phyloP scores from a whole-genome alignment of 2,888 invertebrate species.

The Lycocerus yunnanus region DNA sequence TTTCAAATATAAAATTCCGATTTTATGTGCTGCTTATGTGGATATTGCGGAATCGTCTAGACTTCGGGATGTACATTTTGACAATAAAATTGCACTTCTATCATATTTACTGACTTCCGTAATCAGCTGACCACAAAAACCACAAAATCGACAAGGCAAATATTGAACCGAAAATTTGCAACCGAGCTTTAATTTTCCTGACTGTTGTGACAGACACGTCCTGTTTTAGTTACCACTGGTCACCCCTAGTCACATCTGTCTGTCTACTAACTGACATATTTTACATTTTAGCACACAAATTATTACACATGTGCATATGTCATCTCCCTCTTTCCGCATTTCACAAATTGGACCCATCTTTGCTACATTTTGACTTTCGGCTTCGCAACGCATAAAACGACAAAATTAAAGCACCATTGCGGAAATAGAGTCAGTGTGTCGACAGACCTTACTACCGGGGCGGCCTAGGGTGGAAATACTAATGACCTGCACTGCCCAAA shows the following conservation, averaged over 20 bases:
- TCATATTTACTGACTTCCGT: slow-evolving; percentile 19
- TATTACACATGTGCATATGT: slow-evolving; percentile 17
- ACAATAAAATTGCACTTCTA: slow-evolving; percentile 22
- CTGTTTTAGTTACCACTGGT: slow-evolving; percentile 27
- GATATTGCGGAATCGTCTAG: slow-evolving; percentile 28
- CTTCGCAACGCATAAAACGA: slow-evolving; percentile 10
- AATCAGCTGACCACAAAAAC: slow-evolving; percentile 8
- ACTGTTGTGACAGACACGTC: slow-evolving; percentile 29
- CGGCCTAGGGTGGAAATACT: slow-evolving; percentile 33
- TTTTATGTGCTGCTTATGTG: slow-evolving; percentile 29
- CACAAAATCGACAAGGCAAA: not conserved
- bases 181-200: not conserved
- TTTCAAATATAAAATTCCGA: slow-evolving; percentile 36
- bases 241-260: slow-evolving; percentile 28
- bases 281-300: slow-evolving; percentile 23
- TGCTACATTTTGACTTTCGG: not conserved
- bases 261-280: slow-evolving; percentile 23
- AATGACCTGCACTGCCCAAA: slow-evolving; percentile 35
- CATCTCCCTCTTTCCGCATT: slow-evolving; percentile 14
- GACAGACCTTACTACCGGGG: slow-evolving; percentile 34
- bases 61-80: slow-evolving; percentile 15
- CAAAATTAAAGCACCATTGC: slow-evolving; percentile 31
- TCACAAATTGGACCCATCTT: not conserved
- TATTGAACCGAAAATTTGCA: slow-evolving; percentile 1
- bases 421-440: slow-evolving; percentile 36